Percentiles rank a stretch among this genome's conserved stretches.
These are phyloP conservation scores for Creontiades dilutus DNA, from an alignment of 2,888 invertebrate genomes.

Conservation along the genomic window DNA sequence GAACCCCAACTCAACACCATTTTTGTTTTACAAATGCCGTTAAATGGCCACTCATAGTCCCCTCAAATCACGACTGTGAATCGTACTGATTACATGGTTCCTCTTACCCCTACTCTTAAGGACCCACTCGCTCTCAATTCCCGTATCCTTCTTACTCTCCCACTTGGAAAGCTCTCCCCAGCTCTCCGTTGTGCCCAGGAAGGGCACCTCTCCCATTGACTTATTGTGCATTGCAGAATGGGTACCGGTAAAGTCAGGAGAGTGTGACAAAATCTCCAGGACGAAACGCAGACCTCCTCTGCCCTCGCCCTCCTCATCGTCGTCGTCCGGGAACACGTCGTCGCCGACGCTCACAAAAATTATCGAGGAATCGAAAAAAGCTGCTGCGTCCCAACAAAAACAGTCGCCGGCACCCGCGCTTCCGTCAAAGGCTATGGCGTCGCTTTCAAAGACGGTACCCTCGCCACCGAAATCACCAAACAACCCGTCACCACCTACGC, in stretches of 20 bases:
- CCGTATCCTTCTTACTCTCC: too few species aligned
- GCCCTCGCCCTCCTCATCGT: not conserved
- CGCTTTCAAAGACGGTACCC: not conserved
- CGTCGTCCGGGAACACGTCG: not conserved
- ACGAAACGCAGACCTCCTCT: not conserved
- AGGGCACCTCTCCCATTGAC: too few species aligned
- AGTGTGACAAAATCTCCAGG: not conserved
- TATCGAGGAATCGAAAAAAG: not conserved
- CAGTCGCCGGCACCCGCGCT: not conserved
- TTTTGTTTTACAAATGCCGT: too few species aligned
- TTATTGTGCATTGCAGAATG: not conserved
- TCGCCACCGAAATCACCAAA: not conserved
- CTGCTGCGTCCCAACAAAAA: not conserved
- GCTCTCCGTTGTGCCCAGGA: too few species aligned
- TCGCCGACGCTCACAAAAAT: not conserved
- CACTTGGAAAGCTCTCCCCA: too few species aligned
- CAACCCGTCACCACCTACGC: not conserved
- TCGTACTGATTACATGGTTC: too few species aligned
- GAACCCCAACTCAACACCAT: too few species aligned
- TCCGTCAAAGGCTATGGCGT: not conserved
- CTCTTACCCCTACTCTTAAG: too few species aligned
- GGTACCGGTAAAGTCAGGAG: constrained; percentile 12
- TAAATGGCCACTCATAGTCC: too few species aligned
- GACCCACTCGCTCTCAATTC: too few species aligned
- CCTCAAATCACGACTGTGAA: too few species aligned